phyloP scores from a whole-genome alignment of 2,113 vertebrate species.

The Amphilophus citrinellus region DNA sequence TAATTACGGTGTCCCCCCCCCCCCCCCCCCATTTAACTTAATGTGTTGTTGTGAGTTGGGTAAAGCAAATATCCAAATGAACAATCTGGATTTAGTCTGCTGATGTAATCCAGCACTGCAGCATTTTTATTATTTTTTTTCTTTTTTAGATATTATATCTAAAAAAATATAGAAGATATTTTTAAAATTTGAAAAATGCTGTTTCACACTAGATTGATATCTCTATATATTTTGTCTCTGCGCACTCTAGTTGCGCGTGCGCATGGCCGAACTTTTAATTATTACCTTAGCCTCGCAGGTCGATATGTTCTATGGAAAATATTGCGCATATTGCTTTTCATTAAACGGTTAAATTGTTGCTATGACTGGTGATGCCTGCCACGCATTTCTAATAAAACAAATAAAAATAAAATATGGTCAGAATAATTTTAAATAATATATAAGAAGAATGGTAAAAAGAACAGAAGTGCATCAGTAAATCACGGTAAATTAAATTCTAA shows the following conservation, averaged over 20 bases:
- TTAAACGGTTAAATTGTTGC: not conserved
- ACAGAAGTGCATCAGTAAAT: not conserved
- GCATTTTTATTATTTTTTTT: not conserved
- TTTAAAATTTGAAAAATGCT: not conserved
- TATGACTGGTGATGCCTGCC: not conserved
- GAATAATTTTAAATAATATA: not conserved
- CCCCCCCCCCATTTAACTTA: not conserved
- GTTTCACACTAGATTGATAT: not conserved
- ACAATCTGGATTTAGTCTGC: not conserved
- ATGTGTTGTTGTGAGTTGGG: not conserved
- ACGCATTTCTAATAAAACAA: not conserved
- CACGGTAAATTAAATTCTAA: not conserved
- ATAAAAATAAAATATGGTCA: not conserved
- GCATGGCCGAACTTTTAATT: not conserved
- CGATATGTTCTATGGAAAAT: not conserved
- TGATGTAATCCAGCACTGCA: not conserved
- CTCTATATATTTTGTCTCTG: not conserved
- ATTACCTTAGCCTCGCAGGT: not conserved
- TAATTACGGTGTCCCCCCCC: not conserved
- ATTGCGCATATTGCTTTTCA: not conserved
- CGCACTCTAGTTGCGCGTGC: not conserved
- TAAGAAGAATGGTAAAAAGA: not conserved
- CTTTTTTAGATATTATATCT: not conserved
- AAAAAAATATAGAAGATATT: not conserved
- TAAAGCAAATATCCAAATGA: not conserved